Evolutionary conservation across 2,797 vertebrate genomes (phyloP), one percentile per base, ranked within the genome.

Genomic region (Champsocephalus esox): DNA sequence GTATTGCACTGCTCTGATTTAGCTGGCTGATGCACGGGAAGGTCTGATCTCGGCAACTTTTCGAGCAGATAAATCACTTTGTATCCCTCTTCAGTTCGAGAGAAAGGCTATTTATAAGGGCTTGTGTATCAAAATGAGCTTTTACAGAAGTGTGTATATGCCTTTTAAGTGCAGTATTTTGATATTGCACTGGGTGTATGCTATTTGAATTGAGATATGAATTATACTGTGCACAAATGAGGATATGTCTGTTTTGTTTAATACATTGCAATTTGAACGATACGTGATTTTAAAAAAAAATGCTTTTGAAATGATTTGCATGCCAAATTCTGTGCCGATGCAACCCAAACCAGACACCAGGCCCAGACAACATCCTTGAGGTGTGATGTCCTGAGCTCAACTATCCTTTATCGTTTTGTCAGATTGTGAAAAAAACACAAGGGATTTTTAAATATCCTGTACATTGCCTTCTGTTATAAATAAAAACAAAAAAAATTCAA

Each of bases 51-150:
- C 38, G 19, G 38, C 57, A 67, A 59, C 54, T 66, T 77, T 60
- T 59, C 77, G 17, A 65, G 72, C 19, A 63, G 78, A 46, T 73
- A 49, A 67, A 66, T 67, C 58, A 50, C 3, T 62, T 46, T 66
- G 56, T 24, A 14, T 51, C 21, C 38, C 41, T 49, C 10, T 32
- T 62, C 28, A 24, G 12, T 3, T 68, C 5, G 58, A 16, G 4
- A 17, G 17, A 17, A 5, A 46, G 12, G 56, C 41, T 57, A 46
- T 49, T 34, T 56, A 9, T n/a, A 59, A 3, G 1, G 6, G 45
- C 17, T 55, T 28, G 19, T 48, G 46, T 60, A 43, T 13, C 28
- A 12, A 70, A 57, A n/a, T 10, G 14, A 1, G 9, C 56, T 12
- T 51, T 45, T 9, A 12, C 17, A 24, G 50, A 48, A 5, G 2